phyloP scores from a whole-genome alignment of 2,888 invertebrate genomes.

The Hypercompe scribonia region DNA sequence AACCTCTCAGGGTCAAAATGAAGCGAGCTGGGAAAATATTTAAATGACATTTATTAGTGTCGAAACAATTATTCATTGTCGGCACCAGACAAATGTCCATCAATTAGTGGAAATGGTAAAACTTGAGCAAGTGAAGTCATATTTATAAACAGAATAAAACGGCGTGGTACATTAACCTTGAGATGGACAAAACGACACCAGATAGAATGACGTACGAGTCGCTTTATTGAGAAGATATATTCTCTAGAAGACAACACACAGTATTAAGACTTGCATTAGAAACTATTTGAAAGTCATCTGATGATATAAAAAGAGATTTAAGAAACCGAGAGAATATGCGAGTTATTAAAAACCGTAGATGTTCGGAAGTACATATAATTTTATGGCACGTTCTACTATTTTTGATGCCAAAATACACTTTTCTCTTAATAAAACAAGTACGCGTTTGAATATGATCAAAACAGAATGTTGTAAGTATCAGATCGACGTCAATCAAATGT shows the following conservation, averaged over 20 bases:
- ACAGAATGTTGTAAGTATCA: neutral
- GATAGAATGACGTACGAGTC: slow-evolving; percentile 52
- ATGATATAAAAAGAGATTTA: slow-evolving; percentile 15
- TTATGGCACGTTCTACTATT: slow-evolving; percentile 19
- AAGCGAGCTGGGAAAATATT: slow-evolving; percentile 20
- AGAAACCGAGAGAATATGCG: slow-evolving; percentile 22
- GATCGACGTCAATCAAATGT: neutral
- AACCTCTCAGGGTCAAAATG: neutral
- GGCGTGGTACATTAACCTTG: slow-evolving; percentile 55
- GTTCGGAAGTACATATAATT: slow-evolving; percentile 26
- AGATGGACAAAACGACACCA: slow-evolving; percentile 55
- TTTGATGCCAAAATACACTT: slow-evolving; percentile 36
- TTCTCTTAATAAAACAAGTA: slow-evolving; percentile 16
- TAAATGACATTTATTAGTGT: slow-evolving; percentile 20
- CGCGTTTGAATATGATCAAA: neutral
- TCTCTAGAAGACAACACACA: neutral
- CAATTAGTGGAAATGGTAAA: slow-evolving; percentile 60
- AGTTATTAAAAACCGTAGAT: slow-evolving; percentile 22
- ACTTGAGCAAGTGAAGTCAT: slow-evolving; percentile 62
- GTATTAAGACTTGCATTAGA: neutral
- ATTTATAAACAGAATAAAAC: slow-evolving; percentile 58
- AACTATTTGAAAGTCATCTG: slow-evolving; percentile 9
- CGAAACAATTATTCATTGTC: slow-evolving; percentile 15
- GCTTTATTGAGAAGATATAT: neutral
- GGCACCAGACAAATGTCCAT: slow-evolving; percentile 31